A percentile compares a stretch with the other conserved stretches of the same genome.
These are phyloP conservation scores for Baronia brevicornis DNA, from an alignment of 2,888 invertebrate genomes.

Conservation along the genomic window DNA sequence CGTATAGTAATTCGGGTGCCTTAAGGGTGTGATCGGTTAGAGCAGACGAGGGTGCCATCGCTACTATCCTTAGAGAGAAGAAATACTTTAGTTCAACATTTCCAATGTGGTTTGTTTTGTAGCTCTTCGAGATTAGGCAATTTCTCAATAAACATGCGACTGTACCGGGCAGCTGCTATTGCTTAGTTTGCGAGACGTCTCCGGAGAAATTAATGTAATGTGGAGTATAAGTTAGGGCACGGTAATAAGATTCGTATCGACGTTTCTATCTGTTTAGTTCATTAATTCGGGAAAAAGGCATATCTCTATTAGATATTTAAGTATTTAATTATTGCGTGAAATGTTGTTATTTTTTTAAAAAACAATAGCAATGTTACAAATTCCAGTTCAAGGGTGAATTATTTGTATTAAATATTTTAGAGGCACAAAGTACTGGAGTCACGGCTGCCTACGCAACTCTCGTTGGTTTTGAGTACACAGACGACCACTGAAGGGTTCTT, in stretches of 20 bases:
- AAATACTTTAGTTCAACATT: conserved; percentile 73
- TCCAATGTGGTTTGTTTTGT: conserved; percentile 73
- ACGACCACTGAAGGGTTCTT: conserved; percentile 58
- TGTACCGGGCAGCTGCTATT: conserved; percentile 58
- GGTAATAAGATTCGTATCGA: conserved; percentile 15
- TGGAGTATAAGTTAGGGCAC: conserved; percentile 52
- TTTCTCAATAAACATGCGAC: conserved; percentile 71
- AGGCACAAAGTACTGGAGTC: conserved; percentile 48
- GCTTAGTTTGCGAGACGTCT: conserved; percentile 65
- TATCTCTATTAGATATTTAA: too few species aligned
- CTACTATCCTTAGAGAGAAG: conserved; percentile 68
- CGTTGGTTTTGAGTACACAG: conserved; percentile 59
- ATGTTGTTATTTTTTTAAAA: too few species aligned
- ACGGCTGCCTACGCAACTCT: conserved; percentile 62
- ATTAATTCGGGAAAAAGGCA: conserved; percentile 37
- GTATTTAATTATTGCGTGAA: too few species aligned
- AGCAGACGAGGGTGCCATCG: conserved; percentile 69
- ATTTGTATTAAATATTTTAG: conserved; percentile 64
- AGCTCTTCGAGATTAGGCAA: conserved; percentile 72
- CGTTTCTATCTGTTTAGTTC: conserved; percentile 35
- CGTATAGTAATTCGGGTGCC: conserved; percentile 72
- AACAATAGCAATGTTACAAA: conserved; percentile 29
- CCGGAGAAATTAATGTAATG: conserved; percentile 71
- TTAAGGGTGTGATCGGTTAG: conserved; percentile 73
- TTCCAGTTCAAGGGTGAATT: too few species aligned